Evolutionary conservation across 2,888 invertebrate species (phyloP).

Genomic region (Choreutis nemorana): DNA sequence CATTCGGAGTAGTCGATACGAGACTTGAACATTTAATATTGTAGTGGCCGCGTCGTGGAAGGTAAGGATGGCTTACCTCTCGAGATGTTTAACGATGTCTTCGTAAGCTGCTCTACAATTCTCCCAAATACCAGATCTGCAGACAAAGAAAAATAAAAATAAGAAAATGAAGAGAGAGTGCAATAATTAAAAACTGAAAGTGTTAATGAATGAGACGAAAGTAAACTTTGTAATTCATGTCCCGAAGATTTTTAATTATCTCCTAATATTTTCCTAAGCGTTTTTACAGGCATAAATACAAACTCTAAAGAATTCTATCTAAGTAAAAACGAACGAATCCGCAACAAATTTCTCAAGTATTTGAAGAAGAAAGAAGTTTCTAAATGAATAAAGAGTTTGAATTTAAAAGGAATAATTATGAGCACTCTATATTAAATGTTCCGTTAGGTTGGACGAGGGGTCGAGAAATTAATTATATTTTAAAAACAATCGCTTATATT

Average conservation of each 20-base stretch:
- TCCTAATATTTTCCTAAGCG: too few species aligned
- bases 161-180: conserved; percentile 35
- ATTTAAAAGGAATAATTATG: conserved; percentile 61
- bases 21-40: conserved; percentile 4
- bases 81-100: conserved; percentile 94
- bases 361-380: conserved; percentile 44
- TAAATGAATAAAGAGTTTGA: conserved; percentile 48
- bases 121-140: conserved; percentile 90
- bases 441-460: conserved; percentile 55
- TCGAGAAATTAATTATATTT: conserved; percentile 63
- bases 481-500: conserved; percentile 64
- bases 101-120: conserved; percentile 94
- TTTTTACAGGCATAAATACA: too few species aligned
- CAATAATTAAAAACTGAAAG: conserved; percentile 21
- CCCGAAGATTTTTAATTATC: too few species aligned
- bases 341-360: conserved; percentile 27
- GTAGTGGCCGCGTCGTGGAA: conserved; percentile 8
- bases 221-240: too few species aligned
- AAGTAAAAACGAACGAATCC: too few species aligned
- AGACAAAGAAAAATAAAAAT: conserved; percentile 59
- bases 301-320: too few species aligned
- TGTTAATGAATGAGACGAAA: conserved; percentile 18
- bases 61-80: conserved; percentile 74
- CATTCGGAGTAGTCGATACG: conserved; percentile 3
- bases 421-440: conserved; percentile 66